These are phyloP conservation scores for Psittacara wagleri DNA, from an alignment of 2,113 vertebrate species.

Conservation along the genomic window DNA sequence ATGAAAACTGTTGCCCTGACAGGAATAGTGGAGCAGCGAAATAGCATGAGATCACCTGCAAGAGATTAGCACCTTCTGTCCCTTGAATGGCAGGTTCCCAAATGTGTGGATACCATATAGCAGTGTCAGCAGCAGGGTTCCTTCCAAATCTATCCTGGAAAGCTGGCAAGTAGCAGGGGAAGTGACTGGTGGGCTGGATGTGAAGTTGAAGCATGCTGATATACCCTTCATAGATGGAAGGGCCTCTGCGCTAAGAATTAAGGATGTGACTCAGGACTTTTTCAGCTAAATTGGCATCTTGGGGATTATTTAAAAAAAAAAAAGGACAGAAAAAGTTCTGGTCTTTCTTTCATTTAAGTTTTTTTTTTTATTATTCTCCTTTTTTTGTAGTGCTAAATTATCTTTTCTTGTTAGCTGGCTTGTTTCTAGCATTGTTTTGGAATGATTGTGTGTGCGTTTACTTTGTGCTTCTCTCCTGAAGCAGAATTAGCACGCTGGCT, in stretches of 20 bases:
- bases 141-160: background rate
- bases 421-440: background rate
- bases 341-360: background rate
- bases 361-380: background rate
- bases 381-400: background rate
- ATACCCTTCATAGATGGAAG: background rate
- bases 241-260: background rate
- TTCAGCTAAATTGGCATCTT: background rate
- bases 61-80: background rate
- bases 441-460: background rate
- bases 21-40: background rate
- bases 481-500: background rate
- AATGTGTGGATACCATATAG: background rate
- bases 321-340: background rate
- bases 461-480: background rate
- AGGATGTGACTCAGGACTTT: background rate
- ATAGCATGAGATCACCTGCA: background rate
- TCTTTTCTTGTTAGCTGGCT: background rate
- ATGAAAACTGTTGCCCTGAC: background rate
- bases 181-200: accelerated
- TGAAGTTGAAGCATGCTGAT: background rate
- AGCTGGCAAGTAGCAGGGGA: background rate
- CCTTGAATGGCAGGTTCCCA: background rate
- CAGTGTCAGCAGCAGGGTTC: background rate
- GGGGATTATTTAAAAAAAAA: accelerated